Percentiles rank a stretch among this genome's conserved stretches.
phyloP scores from a whole-genome alignment of 2,113 vertebrate genomes.

The Myodes glareolus region DNA sequence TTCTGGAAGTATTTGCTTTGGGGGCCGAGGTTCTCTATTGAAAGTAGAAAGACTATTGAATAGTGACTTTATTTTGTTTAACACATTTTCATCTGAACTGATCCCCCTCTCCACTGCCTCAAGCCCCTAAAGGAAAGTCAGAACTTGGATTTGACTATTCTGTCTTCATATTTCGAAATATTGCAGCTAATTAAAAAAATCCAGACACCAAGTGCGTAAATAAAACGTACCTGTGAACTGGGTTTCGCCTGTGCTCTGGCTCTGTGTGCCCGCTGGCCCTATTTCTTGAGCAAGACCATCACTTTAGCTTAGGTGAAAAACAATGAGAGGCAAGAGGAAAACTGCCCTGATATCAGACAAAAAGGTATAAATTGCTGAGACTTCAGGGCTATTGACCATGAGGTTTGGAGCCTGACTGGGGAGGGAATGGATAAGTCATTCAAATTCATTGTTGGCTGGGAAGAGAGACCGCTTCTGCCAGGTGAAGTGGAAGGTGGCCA shows the following conservation, averaged over 20 bases:
- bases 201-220: background rate
- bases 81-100: background rate
- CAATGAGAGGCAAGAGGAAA: background rate
- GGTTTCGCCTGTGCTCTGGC: background rate
- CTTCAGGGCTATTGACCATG: background rate
- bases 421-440: background rate
- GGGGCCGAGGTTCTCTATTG: background rate
- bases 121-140: background rate
- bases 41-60: background rate
- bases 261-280: background rate
- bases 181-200: background rate
- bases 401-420: background rate
- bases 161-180: background rate
- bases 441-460: background rate
- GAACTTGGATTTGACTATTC: conserved; percentile 22
- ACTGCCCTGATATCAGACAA: background rate
- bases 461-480: background rate
- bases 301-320: background rate
- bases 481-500: background rate
- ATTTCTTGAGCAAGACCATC: background rate
- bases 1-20: background rate
- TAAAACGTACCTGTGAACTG: background rate
- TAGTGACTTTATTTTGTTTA: background rate
- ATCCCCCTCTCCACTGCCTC: background rate
- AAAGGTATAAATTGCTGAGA: background rate